A percentile compares a stretch with the other conserved stretches of the same genome.
Conservation (phyloP, 2,888 invertebrate genomes). For the Adineta ricciae region DNA sequence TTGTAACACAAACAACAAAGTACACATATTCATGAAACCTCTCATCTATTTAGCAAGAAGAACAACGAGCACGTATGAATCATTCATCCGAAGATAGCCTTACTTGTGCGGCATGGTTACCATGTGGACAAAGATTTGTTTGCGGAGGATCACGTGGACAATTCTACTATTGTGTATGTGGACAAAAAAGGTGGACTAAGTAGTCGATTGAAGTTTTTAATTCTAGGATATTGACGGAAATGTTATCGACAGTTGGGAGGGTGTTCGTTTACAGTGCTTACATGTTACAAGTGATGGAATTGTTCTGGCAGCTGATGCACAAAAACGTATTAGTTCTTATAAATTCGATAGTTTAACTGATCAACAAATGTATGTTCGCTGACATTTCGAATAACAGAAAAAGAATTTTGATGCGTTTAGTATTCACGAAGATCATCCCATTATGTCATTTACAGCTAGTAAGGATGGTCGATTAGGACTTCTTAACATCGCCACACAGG, state of each 20-base stretch:
- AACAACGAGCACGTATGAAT: constrained; percentile 24
- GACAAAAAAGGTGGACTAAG: background rate
- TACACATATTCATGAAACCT: background rate
- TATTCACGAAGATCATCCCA: constrained; percentile 85
- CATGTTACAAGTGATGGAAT: constrained; percentile 77
- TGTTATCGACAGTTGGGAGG: constrained; percentile 88
- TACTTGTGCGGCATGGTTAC: constrained; percentile 85
- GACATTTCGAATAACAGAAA: background rate
- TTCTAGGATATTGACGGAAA: constrained; percentile 69
- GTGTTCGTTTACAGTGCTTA: constrained; percentile 85
- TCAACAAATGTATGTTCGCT: constrained; percentile 59
- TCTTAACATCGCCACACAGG: constrained; percentile 75
- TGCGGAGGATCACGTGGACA: constrained; percentile 88
- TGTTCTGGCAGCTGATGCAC: constrained; percentile 88
- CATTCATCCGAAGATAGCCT: constrained; percentile 70
- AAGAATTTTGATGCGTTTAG: constrained; percentile 57
- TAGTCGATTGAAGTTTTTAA: background rate
- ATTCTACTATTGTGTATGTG: constrained; percentile 57
- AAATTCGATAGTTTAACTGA: constrained; percentile 76
- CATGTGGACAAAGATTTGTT: constrained; percentile 77
- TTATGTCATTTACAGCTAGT: constrained; percentile 90
- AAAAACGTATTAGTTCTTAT: constrained; percentile 82
- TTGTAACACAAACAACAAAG: background rate
- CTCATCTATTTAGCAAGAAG: constrained; percentile 39
- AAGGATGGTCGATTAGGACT: constrained; percentile 75